Evolutionary conservation across 2,113 vertebrate species (phyloP), one percentile per base, ranked within the genome.

Genomic region (Trematomus loennbergii): DNA sequence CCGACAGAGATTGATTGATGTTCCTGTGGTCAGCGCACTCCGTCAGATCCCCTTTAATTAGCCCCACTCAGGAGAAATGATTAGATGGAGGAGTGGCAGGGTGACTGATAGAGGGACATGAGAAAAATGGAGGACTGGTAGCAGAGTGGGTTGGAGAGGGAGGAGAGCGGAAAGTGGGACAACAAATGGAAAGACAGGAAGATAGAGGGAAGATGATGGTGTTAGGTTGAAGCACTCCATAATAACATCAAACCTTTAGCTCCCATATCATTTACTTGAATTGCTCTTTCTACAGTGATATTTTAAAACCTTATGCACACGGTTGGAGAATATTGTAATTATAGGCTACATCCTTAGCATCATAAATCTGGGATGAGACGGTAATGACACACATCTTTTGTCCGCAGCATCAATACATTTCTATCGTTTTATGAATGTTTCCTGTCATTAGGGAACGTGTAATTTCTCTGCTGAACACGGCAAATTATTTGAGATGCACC

Each of bases 1-100:
- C 29, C 66, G 93, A 93, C 91, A 90, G 88, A 90, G 91, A 93
- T 93, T 93, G 92, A 94, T 92, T 89, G 93, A 93, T 93, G 92
- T 91, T 92, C 85, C 82, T 67, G 88, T 83, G 89, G 90, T 91
- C 92, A 91, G 87, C 75, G 65, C 89, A 62, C 91, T 86, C 85
- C 70, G 70, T 92, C 87, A 88, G 86, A 85, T 89, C 88, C 80
- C 91, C 83, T 89, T 86, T 92, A 91, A 93, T 91, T 91, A 91
- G 86, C 84, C 89, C 83, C 80, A 81, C 88, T 90, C 86, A 76
- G 81, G 74, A 90, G 83, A 61, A 85, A 86, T 81, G 88, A 89
- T 86, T 85, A 88, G 85, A 82, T 18, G 86, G 86, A 84, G 84
- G 88, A 90, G 87, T 73, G 87, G 81, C 62, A 68, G 73, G 63